Base-by-base conservation (phyloP, 2,888 invertebrate genomes). In the Tricholauxania praeusta region DNA sequence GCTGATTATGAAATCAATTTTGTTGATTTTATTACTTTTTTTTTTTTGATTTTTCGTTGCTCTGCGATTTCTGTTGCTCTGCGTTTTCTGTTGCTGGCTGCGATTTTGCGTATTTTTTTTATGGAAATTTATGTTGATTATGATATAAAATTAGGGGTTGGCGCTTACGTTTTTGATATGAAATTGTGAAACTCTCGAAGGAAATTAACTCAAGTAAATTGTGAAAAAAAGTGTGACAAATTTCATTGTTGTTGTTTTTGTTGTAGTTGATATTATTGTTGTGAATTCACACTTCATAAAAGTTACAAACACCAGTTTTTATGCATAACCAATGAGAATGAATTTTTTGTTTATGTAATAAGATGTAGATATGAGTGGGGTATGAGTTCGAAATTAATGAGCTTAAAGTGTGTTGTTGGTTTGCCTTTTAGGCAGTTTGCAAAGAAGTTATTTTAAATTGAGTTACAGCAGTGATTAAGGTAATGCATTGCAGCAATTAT, bases 81-180 rank as follows among this genome's bases (percentile, higher is more conserved):
- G 47, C 32, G 10, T 28, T 28, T 47, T 6, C 19, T 7, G 12
- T 69, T 69, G 53, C 19, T 53, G 39, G 12, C 47, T 62, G 22
- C 10, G 47, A 12, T 55, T 10, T 19, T 55, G 55, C 55, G 28
- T n/a, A 10, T n/a, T 47, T 32, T n/a, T 67, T 68, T 67, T 72
- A 72, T 72, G 68, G 57, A 73, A 73, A 73, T 73, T 73, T 73
- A 73, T 73, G 72, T 53, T 64, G 55, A 73, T 64, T 69, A 62
- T 32, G 69, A 55, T 28, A 28, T 28, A 28, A 28, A 28, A 28
- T 28, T 28, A 28, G 28, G 28, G 28, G 47, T 47, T 63, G 47
- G 19, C 17, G 39, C 17, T 47, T 10, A 47, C 17, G 15, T 10
- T 19, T 14, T 63, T n/a, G 17, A 28, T 12, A 12, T 22, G 53